phyloP scores from a whole-genome alignment of 2,797 vertebrate genomes.

The Platyrinchus mystaceus region DNA sequence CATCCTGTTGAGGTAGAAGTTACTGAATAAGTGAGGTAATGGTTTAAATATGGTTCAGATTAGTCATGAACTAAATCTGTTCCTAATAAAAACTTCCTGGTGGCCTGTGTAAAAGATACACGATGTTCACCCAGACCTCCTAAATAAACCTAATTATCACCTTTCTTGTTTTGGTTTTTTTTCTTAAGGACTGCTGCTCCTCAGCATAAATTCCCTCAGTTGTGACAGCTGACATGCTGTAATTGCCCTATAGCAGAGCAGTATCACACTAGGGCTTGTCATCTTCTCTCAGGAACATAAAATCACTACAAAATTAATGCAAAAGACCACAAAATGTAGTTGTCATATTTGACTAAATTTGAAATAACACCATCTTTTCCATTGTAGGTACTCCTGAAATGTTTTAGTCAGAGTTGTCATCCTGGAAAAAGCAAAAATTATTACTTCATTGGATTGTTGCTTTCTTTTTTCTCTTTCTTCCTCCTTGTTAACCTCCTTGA shows the following conservation, averaged over 20 bases:
- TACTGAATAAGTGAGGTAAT: constrained; percentile 11
- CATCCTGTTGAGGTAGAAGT: neutral
- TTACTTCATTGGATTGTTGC: neutral
- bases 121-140: neutral
- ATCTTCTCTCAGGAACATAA: neutral
- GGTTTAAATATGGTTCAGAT: constrained; percentile 1
- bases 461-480: neutral
- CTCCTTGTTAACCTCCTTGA: neutral
- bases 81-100: neutral
- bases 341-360: neutral
- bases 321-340: neutral
- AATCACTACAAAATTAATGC: neutral
- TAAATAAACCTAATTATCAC: neutral
- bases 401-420: neutral
- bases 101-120: neutral
- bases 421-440: neutral
- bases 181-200: neutral
- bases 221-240: neutral
- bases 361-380: neutral
- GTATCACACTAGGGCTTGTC: neutral
- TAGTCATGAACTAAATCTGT: constrained; percentile 16
- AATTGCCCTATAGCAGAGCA: neutral
- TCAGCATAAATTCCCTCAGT: neutral
- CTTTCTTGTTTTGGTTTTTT: neutral
- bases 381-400: neutral